Evolutionary conservation across 1,140 invertebrate genomes (phyloP), one percentile per base, ranked within the genome.

Genomic region (Trachymyrmex cornetzi): DNA sequence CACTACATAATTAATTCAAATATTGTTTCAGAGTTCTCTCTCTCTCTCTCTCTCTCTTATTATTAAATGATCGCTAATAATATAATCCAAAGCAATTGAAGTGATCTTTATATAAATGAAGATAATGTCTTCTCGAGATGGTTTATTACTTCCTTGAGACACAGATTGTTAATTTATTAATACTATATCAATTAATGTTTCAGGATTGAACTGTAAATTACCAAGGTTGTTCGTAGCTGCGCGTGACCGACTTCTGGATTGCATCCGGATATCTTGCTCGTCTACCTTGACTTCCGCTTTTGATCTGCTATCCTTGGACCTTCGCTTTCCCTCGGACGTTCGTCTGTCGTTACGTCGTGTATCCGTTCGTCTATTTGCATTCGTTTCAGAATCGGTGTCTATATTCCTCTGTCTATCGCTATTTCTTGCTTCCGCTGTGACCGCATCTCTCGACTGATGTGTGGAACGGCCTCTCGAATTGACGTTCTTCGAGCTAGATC

Each of bases 221-320:
- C 80, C 80, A 9, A 63, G 34, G 2, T 55, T 34, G 24, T 24
- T 84, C 12, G 6, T 9, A 7, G 14, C 6, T 22, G 27, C 2
- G 14, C 71, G 87, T 0, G 86, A 80, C n/a, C 89, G 89, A 57
- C 61, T 88, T 84, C 89, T 87, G 5, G 77, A 63, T 30, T 81
- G 85, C n/a, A 50, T 19, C n/a, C 88, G 85, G n/a, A 7, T 2
- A 69, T 88, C 88, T 75, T 82, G 88, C 64, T 85, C 91, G 67
- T 84, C 87, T 48, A 85, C 50, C 81, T 53, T 75, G n/a, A 44
- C 74, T 72, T 90, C 87, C 14, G 19, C 6, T 77, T 88, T 88
- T 0, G 55, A 50, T 71, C 66, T 63, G 0, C 4, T 69, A 44
- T 55, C 64, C 19, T 92, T 90, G 0, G 85, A 81, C n/a, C 38